Base-by-base conservation (phyloP, 2,113 vertebrate genomes). In the Phalacrocorax pelagicus region DNA sequence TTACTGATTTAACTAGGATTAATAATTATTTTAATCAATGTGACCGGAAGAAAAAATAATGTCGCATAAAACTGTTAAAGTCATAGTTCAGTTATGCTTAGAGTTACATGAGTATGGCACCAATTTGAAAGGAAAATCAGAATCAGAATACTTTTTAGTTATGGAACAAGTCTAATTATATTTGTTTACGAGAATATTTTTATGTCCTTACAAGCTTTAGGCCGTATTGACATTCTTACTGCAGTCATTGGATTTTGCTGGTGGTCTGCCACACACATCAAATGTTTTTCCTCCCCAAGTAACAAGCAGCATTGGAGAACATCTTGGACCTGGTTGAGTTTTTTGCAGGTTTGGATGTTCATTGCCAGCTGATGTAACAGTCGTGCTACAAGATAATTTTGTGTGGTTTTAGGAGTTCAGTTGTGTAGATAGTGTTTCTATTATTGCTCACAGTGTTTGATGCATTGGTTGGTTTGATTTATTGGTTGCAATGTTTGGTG, bases 41-140 rank as follows among this genome's bases (percentile, higher is more conserved):
- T 38, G 38, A 38, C 38, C 10, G 38, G 38, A 38, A 38, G 38
- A 11, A 38, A 38, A 38, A 38, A 38, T 38, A 38, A 38, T 38
- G 38, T 38, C 10, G 10, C 38, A 38, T 38, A 38, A 38, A 38
- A 38, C 38, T 38, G 38, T 38, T 61, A 40, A 61, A 62, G 47
- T 82, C 19, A 2, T 59, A 65, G 32, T 66, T 59, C 23, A 29
- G 11, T 79, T 91, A 19, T 58, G 12, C 27, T 72, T 61, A 10
- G 49, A 11, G 15, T 55, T 61, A 46, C 16, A 3, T 36, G 17
- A 24, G 36, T 17, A 0, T 8, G 49, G 44, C 36, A 7, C 6
- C 0, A 5, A 1, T 3, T 0, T 8, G 32, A 73, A 51, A 70
- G 47, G 20, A 59, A 17, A 23, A 42, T 5, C 49, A 47, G 52